Evolutionary conservation across 2,797 vertebrate species (phyloP), one percentile per base, ranked within the genome.

Genomic region (Lates japonicus): DNA sequence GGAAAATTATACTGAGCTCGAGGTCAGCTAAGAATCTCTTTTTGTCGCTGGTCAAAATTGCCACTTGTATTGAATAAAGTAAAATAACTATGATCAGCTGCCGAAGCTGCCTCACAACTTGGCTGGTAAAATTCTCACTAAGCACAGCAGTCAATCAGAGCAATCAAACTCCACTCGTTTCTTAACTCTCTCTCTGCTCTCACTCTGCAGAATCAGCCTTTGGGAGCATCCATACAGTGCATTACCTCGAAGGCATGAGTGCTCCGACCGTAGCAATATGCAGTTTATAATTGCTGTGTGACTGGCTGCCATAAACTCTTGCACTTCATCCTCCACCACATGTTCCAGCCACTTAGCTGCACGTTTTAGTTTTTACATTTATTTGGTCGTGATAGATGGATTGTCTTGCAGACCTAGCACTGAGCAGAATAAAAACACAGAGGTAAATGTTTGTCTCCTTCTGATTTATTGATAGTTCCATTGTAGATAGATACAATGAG

Each of bases 211-310:
- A 98, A 96, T 85, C 91, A 97, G 76, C 95, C 62, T 97, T 97
- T 87, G 96, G 96, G 64, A 97, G 97, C 41, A 81, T 97, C 87
- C 95, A 96, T 70, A 95, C 97, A 29, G 96, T 98, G 83, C 97
- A 97, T 19, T n/a, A 96, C 95, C 82, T 98, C 98, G 93, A 99
- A 97, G 91, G 97, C 96, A 5, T 98, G 96, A 94, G 80, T 22
- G 64, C 80, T 76, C 52, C 37, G n/a, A 58, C 51, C 25, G 70
- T 80, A n/a, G n/a, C n/a, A n/a, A n/a, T n/a, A n/a, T n/a, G n/a
- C n/a, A n/a, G n/a, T n/a, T n/a, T n/a, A n/a, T n/a, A n/a, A n/a
- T n/a, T n/a, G n/a, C n/a, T n/a, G n/a, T n/a, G n/a, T n/a, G n/a
- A n/a, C n/a, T n/a, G n/a, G n/a, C n/a, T n/a, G n/a, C n/a, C n/a